A percentile compares a stretch with the other conserved stretches of the same genome.
These are phyloP conservation scores for Lacerta viridis DNA, from an alignment of 2,797 vertebrate species.

Conservation along the genomic window DNA sequence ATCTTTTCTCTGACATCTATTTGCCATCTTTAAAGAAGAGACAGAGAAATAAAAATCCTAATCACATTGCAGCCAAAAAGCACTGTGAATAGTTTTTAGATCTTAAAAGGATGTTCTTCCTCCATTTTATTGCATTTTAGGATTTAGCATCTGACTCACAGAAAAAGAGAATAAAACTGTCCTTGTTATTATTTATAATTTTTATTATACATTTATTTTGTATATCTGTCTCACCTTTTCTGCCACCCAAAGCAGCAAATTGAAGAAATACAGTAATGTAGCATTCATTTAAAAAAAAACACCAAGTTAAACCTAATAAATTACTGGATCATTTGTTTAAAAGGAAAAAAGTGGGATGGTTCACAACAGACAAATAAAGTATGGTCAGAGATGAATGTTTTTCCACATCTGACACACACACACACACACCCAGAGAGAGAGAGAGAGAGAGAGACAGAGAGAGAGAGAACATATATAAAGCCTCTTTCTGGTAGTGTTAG, in stretches of 20 bases:
- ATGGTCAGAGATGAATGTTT: not conserved
- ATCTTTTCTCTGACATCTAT: slow-evolving; percentile 58
- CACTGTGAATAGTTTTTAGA: slow-evolving; percentile 54
- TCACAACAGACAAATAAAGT: not conserved
- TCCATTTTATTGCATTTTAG: slow-evolving; percentile 31
- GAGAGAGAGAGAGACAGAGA: too few relatives aligned
- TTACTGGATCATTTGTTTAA: not conserved
- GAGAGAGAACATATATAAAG: too few relatives aligned
- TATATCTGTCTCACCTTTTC: not conserved
- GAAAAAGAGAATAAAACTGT: slow-evolving; percentile 62
- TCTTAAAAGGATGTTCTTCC: slow-evolving; percentile 46
- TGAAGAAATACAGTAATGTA: not conserved
- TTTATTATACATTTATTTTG: slow-evolving; percentile 18
- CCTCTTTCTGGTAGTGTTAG: not conserved
- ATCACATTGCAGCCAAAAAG: slow-evolving; percentile 66
- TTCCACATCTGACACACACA: not conserved
- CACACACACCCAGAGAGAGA: too few relatives aligned
- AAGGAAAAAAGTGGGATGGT: not conserved
- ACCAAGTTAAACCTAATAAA: not conserved
- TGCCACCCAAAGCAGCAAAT: not conserved
- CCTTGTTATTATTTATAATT: slow-evolving; percentile 59
- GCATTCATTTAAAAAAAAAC: not conserved
- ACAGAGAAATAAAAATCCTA: slow-evolving; percentile 43
- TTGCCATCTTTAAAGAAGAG: slow-evolving; percentile 51
- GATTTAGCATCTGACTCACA: slow-evolving; percentile 63